A percentile compares a stretch with the other conserved stretches of the same genome.
Evolutionary conservation across 2,797 vertebrate species (phyloP).

Genomic region (Crocodylus rhombifer): DNA sequence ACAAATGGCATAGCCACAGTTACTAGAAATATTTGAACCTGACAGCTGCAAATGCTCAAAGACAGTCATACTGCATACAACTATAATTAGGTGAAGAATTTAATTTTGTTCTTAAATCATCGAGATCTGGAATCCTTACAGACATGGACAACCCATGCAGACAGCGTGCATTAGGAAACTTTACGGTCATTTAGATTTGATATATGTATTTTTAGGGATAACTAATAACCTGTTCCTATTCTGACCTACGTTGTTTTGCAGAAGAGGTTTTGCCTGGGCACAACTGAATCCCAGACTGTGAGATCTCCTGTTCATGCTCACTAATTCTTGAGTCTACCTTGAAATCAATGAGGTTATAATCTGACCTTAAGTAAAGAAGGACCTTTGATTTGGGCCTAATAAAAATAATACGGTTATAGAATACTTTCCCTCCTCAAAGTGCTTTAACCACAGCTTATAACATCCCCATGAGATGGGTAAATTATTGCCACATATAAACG

Average conservation of each 20-base stretch:
- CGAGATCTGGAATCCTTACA: constrained; percentile 59
- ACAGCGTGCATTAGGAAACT: constrained; percentile 55
- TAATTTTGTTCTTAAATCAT: constrained; percentile 63
- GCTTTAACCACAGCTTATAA: not conserved
- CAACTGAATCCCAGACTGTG: not conserved
- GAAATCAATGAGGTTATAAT: not conserved
- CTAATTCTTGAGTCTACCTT: not conserved
- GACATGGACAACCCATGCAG: constrained; percentile 49
- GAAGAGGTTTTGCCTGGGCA: constrained; percentile 18
- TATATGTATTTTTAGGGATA: constrained; percentile 5
- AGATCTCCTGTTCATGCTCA: not conserved
- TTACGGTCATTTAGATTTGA: constrained; percentile 62
- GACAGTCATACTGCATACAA: constrained; percentile 65
- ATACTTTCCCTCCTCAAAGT: not conserved
- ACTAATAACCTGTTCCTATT: constrained; percentile 27
- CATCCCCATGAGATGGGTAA: not conserved
- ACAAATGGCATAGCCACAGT: constrained; percentile 65
- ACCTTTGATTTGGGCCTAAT: not conserved
- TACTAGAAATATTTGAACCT: constrained; percentile 70
- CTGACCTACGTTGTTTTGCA: constrained; percentile 31
- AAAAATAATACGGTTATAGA: not conserved
- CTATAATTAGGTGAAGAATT: constrained; percentile 79
- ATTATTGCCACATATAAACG: not conserved
- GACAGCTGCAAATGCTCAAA: constrained; percentile 72
- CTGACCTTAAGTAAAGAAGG: not conserved